These are phyloP conservation scores for Brenthis hecate DNA, from an alignment of 2,888 invertebrate genomes.

Conservation along the genomic window DNA sequence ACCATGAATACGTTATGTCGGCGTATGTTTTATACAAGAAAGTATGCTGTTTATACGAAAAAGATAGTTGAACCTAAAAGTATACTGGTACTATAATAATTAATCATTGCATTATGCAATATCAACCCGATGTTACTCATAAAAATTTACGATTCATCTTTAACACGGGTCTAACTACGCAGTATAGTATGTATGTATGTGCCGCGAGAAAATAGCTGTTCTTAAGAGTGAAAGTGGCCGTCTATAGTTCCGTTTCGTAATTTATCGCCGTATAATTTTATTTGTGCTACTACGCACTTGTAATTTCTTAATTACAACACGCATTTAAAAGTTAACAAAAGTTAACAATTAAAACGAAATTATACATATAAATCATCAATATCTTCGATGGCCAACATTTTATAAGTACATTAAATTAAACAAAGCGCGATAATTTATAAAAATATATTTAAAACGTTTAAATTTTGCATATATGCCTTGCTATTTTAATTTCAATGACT, in stretches of 20 bases:
- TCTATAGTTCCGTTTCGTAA: conserved; percentile 71
- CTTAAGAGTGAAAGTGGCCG: conserved; percentile 74
- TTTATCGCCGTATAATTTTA: conserved; percentile 57
- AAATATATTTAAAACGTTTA: too few species aligned
- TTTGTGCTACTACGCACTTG: conserved; percentile 42
- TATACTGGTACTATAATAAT: neutral
- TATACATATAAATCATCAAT: neutral
- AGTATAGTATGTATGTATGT: conserved; percentile 42
- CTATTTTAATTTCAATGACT: too few species aligned
- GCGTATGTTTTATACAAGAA: too few species aligned
- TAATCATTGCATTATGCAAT: conserved; percentile 52
- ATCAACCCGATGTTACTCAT: conserved; percentile 51
- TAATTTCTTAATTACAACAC: conserved; percentile 29
- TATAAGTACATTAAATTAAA: neutral
- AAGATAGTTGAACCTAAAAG: too few species aligned
- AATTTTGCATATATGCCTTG: too few species aligned
- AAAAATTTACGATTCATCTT: conserved; percentile 65
- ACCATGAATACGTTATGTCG: too few species aligned
- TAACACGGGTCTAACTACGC: conserved; percentile 50
- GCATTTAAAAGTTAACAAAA: conserved; percentile 32
- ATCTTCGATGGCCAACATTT: neutral
- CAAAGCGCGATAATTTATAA: neutral
- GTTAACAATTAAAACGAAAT: conserved; percentile 2
- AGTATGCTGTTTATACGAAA: too few species aligned
- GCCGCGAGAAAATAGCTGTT: conserved; percentile 68